Evolutionary conservation across 2,113 vertebrate species (phyloP), one percentile per base, ranked within the genome.

Genomic region (Osmerus mordax): DNA sequence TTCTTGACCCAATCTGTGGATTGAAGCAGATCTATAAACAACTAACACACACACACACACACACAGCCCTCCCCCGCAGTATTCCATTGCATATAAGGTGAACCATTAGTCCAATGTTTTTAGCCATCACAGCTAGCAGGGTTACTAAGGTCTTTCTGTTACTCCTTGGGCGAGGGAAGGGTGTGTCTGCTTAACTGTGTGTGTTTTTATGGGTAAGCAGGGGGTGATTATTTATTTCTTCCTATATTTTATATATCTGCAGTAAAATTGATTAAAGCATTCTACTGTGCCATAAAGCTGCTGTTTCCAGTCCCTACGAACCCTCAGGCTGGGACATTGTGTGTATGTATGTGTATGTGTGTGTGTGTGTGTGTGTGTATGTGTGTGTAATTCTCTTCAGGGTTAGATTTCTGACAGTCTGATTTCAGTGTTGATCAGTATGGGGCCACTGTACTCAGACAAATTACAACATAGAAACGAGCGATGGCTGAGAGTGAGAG

Each of bases 191-290:
- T 11, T 62, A 5, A 0, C 13, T 29, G 9, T 32, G 62, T 64
- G 15, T 32, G 4, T n/a, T 32, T 65, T 29, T 52, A 66, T 59
- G 62, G 23, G 41, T 18, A 52, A 63, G 47, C 58, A 51, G 18
- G 51, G 36, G 41, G 16, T 15, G 23, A 28, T 53, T 79, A 72
- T 77, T 70, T 58, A 78, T 73, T 79, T 76, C 68, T 25, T 36
- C 2, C 66, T 51, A 52, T 66, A 54, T 67, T 75, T 72, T 71
- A 74, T 70, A 62, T 56, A 75, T 75, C 72, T 56, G 70, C 72
- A 71, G 66, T 83, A 76, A 86, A 81, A 83, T 77, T 77, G 76
- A 80, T 76, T 82, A 81, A 73, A 79, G 76, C 65, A 78, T 78
- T 71, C 70, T 67, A 36, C 23, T 54, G 60, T 68, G 59, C 72